A percentile compares a stretch with the other conserved stretches of the same genome.
Evolutionary conservation across 2,113 vertebrate genomes (phyloP).

Genomic region (Ceratotherium simum): DNA sequence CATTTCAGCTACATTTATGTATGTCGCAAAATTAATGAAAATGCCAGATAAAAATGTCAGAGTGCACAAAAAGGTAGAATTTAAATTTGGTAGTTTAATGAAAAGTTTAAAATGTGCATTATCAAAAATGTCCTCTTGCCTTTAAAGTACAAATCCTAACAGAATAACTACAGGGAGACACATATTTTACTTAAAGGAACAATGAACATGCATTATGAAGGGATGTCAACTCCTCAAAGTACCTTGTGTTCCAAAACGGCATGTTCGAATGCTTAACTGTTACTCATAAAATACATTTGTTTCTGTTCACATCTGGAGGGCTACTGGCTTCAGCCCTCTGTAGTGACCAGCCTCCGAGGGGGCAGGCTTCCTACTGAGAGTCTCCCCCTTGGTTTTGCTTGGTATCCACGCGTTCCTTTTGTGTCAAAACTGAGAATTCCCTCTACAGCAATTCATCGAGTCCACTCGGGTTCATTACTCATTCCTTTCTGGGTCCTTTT

Average conservation of each 20-base stretch:
- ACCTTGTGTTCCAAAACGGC: conserved; percentile 81
- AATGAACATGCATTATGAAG: conserved; percentile 84
- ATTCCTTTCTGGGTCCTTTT: conserved; percentile 53
- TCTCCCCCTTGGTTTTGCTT: conserved; percentile 9
- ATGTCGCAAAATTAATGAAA: conserved; percentile 95
- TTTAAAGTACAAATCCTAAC: conserved; percentile 85
- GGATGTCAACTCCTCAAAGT: conserved; percentile 73
- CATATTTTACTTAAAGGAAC: conserved; percentile 86
- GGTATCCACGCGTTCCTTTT: conserved; percentile 50
- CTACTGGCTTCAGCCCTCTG: neutral
- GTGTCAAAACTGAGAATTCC: conserved; percentile 69
- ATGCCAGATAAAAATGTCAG: conserved; percentile 95
- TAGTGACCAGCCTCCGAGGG: neutral
- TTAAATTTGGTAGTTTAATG: conserved; percentile 91
- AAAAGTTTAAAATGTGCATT: conserved; percentile 90
- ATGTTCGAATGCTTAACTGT: conserved; percentile 66
- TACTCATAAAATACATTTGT: conserved; percentile 71
- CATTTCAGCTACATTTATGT: conserved; percentile 94
- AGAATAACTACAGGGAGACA: conserved; percentile 82
- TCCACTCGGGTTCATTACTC: conserved; percentile 47
- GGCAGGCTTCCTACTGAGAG: conserved; percentile 27
- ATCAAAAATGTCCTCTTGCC: conserved; percentile 86
- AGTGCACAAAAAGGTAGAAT: conserved; percentile 92
- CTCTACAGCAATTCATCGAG: conserved; percentile 44
- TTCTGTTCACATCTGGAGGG: conserved; percentile 69